phyloP scores from a whole-genome alignment of 2,888 invertebrate genomes.

The Lycocerus yunnanus region DNA sequence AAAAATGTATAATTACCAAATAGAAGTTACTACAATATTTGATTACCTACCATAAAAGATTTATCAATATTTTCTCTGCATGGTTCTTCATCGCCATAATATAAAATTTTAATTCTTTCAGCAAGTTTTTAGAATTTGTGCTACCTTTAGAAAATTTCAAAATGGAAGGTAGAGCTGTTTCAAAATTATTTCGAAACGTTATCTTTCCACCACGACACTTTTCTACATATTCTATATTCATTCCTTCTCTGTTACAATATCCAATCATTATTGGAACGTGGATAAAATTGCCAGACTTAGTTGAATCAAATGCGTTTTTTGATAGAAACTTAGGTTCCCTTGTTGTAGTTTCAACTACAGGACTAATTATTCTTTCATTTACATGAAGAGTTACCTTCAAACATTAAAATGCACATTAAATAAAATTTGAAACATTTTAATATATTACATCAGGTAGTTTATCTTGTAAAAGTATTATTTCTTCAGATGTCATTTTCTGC shows the following conservation, averaged over 20 bases:
- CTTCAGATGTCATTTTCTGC: background rate
- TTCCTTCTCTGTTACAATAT: slow-evolving; percentile 41
- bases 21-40: background rate
- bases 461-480: background rate
- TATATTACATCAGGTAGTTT: background rate
- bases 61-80: slow-evolving; percentile 19
- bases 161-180: slow-evolving; percentile 32
- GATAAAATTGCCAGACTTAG: slow-evolving; percentile 35
- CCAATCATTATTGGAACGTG: slow-evolving; percentile 44
- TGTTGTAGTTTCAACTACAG: slow-evolving; percentile 34
- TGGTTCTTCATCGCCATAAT: slow-evolving; percentile 27
- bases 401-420: background rate
- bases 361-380: slow-evolving; percentile 21
- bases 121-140: slow-evolving; percentile 26
- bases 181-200: slow-evolving; percentile 28
- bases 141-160: slow-evolving; percentile 27
- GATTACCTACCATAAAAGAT: slow-evolving; percentile 8
- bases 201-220: slow-evolving; percentile 21
- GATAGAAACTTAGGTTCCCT: slow-evolving; percentile 35
- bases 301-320: slow-evolving; percentile 37
- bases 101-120: slow-evolving; percentile 33
- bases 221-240: slow-evolving; percentile 32
- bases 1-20: slow-evolving; percentile 26
- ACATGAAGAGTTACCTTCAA: background rate
- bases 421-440: background rate